Evolutionary conservation across 2,113 vertebrate genomes (phyloP).

Genomic region (Myodes glareolus): DNA sequence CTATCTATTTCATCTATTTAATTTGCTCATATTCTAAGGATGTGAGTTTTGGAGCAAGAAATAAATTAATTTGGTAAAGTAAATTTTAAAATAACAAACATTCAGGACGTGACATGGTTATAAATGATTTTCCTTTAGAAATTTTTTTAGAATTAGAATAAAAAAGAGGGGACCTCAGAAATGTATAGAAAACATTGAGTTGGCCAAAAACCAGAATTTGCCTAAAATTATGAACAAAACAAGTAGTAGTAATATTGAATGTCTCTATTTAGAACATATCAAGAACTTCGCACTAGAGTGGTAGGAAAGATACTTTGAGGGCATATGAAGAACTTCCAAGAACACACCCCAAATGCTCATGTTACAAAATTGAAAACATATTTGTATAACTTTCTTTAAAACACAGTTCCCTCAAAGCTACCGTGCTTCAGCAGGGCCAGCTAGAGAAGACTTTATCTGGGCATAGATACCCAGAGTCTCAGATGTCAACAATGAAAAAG

Average conservation of each 20-base stretch:
- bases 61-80: not conserved
- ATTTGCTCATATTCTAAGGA: too few species aligned
- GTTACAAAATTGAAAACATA: not conserved
- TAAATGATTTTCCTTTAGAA: not conserved
- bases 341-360: not conserved
- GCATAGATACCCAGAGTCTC: not conserved
- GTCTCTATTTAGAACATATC: not conserved
- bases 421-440: too few species aligned
- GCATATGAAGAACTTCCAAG: not conserved
- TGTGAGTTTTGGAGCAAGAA: too few species aligned
- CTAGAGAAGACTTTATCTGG: not conserved
- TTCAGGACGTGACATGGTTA: not conserved
- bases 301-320: not conserved
- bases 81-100: not conserved
- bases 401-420: not conserved
- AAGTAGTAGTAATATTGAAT: not conserved
- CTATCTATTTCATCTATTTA: not conserved
- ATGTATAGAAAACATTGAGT: not conserved
- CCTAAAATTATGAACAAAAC: not conserved
- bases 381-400: not conserved
- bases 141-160: not conserved
- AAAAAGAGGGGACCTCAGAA: not conserved
- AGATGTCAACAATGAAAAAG: not conserved
- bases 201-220: not conserved
- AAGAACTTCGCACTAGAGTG: not conserved